These are phyloP conservation scores for Carettochelys insculpta DNA, from an alignment of 2,113 vertebrate species.

Conservation along the genomic window DNA sequence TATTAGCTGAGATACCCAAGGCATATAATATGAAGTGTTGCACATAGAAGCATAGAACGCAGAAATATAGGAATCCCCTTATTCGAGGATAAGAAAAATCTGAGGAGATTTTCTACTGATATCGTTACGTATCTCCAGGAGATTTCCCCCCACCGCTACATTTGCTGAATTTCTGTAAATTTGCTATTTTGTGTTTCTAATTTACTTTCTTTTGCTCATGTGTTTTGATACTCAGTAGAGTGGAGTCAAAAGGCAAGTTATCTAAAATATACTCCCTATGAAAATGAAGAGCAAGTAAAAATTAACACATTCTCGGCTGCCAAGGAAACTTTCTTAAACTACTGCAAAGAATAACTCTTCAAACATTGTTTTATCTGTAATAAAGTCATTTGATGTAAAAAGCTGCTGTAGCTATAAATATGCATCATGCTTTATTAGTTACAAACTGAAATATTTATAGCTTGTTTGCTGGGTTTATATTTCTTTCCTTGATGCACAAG, in stretches of 20 bases:
- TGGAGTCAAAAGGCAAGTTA: background rate
- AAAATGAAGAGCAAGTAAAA: conserved; percentile 2
- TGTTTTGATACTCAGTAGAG: background rate
- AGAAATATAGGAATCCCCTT: background rate
- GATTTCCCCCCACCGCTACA: background rate
- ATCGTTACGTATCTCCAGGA: background rate
- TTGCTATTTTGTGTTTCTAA: background rate
- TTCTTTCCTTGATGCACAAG: conserved; percentile 27
- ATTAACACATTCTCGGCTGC: conserved; percentile 19
- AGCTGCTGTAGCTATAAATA: conserved; percentile 23
- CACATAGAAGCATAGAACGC: background rate
- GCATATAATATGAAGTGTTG: background rate
- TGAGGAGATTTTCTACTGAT: conserved; percentile 25
- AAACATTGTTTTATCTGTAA: conserved; percentile 20
- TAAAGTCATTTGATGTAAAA: background rate
- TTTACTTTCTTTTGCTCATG: background rate
- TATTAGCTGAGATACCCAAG: background rate
- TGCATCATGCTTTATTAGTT: conserved; percentile 46
- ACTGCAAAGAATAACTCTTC: background rate
- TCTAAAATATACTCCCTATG: conserved; percentile 6
- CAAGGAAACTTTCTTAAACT: conserved; percentile 6
- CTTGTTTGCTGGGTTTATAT: conserved; percentile 27
- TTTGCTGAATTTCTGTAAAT: background rate
- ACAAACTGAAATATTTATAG: conserved; percentile 57
- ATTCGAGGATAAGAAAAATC: background rate